phyloP scores from a whole-genome alignment of 2,888 invertebrate species.

The Notocelia uddmanniana region DNA sequence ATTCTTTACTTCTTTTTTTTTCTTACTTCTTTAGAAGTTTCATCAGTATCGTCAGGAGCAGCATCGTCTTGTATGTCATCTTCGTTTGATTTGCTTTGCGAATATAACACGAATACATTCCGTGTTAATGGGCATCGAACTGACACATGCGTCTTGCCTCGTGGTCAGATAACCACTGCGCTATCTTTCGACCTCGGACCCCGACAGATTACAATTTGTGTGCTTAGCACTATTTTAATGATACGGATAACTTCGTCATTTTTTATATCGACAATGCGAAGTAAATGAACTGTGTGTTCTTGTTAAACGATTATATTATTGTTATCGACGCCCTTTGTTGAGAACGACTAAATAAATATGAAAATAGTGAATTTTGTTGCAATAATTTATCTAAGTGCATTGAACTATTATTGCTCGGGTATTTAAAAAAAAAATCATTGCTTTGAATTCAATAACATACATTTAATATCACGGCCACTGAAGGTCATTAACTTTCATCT shows the following conservation, averaged over 20 bases:
- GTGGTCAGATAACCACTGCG: constrained; percentile 44
- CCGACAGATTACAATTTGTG: constrained; percentile 36
- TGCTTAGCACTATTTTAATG: constrained; percentile 31
- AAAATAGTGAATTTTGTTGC: neutral
- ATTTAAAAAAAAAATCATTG: no score
- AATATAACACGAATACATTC: constrained; percentile 33
- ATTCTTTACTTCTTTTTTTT: neutral
- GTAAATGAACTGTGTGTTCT: constrained; percentile 42
- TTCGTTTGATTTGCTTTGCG: neutral
- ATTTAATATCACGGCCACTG: neutral
- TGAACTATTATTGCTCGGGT: neutral
- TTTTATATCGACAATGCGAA: constrained; percentile 31
- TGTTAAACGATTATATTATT: constrained; percentile 29
- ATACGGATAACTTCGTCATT: constrained; percentile 31
- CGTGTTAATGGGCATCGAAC: constrained; percentile 40
- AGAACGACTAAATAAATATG: constrained; percentile 1
- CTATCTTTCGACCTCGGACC: constrained; percentile 38
- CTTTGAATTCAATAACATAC: neutral
- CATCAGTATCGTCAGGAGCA: neutral
- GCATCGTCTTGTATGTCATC: neutral
- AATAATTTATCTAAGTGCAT: no score
- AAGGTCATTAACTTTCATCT: neutral
- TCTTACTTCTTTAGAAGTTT: neutral
- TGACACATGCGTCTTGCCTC: constrained; percentile 38
- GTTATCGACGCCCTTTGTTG: constrained; percentile 18